Evolutionary conservation across 2,888 invertebrate species (phyloP).

Genomic region (Linnaemya vulpina): DNA sequence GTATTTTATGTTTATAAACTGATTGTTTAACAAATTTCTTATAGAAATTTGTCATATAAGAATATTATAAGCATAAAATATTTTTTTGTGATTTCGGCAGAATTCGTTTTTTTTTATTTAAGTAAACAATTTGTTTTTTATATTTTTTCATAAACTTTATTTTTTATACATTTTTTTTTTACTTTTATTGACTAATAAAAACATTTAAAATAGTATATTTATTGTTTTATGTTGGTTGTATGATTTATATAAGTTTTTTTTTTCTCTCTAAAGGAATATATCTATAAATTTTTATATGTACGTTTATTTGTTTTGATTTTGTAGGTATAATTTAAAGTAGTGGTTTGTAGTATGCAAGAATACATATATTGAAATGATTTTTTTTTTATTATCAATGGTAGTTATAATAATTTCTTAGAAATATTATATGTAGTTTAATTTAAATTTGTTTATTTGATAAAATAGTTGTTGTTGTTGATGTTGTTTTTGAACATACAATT

Average conservation of each 20-base stretch:
- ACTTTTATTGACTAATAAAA: conserved; percentile 66
- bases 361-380: conserved; percentile 7
- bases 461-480: conserved; percentile 24
- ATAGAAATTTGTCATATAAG: too few species aligned
- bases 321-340: background rate
- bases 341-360: conserved; percentile 11
- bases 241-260: conserved; percentile 34
- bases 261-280: conserved; percentile 56
- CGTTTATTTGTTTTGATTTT: background rate
- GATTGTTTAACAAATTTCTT: too few species aligned
- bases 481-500: conserved; percentile 37
- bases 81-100: too few species aligned
- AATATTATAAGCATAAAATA: too few species aligned
- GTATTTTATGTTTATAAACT: too few species aligned
- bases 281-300: conserved; percentile 21
- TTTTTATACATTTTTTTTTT: conserved; percentile 45
- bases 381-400: conserved; percentile 16
- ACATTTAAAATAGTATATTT: conserved; percentile 70
- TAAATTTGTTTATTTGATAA: conserved; percentile 8
- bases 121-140: conserved; percentile 28
- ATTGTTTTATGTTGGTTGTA: conserved; percentile 43
- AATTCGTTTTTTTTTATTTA: conserved; percentile 1
- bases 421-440: conserved; percentile 12
- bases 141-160: conserved; percentile 45
- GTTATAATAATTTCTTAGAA: conserved; percentile 38